phyloP scores from a whole-genome alignment of 1,140 invertebrate species.

The Drosophila guanche region DNA sequence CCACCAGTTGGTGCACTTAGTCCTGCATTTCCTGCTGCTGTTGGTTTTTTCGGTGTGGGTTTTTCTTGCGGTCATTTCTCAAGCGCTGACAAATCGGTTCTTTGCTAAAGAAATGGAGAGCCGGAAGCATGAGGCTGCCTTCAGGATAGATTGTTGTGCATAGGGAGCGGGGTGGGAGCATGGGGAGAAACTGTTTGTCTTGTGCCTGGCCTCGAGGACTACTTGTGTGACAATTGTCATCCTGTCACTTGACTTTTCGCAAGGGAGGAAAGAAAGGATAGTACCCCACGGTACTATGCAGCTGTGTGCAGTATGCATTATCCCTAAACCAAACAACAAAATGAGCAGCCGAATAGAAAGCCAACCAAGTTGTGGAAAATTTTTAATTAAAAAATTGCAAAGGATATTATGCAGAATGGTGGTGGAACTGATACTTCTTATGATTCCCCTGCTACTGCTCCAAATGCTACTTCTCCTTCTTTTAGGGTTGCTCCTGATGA shows the following conservation, averaged over 20 bases:
- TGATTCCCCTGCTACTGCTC: too few relatives aligned
- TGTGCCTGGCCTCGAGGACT: conserved; percentile 27
- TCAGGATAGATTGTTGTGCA: conserved; percentile 3
- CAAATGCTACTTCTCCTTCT: conserved; percentile 7
- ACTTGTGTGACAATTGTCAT: conserved; percentile 69
- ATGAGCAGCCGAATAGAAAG: conserved; percentile 65
- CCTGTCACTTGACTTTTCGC: conserved; percentile 58
- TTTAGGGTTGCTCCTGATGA: not conserved
- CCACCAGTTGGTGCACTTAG: conserved; percentile 41
- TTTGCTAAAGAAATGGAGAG: not conserved
- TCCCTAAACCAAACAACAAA: conserved; percentile 46
- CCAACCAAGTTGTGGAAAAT: conserved; percentile 63
- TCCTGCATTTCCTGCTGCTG: conserved; percentile 47
- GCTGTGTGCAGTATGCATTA: conserved; percentile 53
- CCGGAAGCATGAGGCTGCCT: not conserved
- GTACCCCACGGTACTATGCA: conserved; percentile 15
- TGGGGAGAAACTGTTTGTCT: conserved; percentile 20
- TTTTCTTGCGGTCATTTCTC: conserved; percentile 56
- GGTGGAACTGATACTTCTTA: conserved; percentile 3
- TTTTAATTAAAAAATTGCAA: conserved; percentile 79
- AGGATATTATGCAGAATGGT: conserved; percentile 59
- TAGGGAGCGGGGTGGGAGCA: not conserved
- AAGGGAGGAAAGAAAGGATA: too few relatives aligned
- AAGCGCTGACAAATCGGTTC: conserved; percentile 69
- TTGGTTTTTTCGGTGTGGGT: conserved; percentile 14